Base-by-base conservation (phyloP, 2,797 vertebrate genomes). In the Craterocephalus amniculus region DNA sequence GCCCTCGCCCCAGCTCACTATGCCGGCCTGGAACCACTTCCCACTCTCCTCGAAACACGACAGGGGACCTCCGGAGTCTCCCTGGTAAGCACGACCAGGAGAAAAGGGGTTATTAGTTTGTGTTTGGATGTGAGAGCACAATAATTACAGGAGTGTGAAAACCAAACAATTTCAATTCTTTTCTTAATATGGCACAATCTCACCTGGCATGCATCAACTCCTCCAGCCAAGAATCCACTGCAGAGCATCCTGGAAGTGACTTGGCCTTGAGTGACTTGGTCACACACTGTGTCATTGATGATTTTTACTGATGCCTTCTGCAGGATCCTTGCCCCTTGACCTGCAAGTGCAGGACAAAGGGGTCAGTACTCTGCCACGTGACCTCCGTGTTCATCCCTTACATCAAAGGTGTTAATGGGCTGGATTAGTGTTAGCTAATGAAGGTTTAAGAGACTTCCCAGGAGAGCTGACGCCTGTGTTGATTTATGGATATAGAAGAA, bases 1-100 rank as follows among this genome's bases (percentile, higher is more conserved):
- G 69, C 94, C 94, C 75, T 94, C 94, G 0, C 95, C 95, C 95
- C 95, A 95, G 86, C 95, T 96, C 79, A 95, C 95, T 0, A 96
- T 88, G 26, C 95, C 95, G 0, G 90, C 90, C 91, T 95, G 94
- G 83, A 95, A 95, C 95, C 95, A 96, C 83, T 90, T 94, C 54
- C 92, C 94, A 29, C 85, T 93, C 76, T 94, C 92, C 54, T 94
- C 94, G 0, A 85, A 90, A 72, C 95, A 96, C 7, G 51, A 88
- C 78, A 96, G 86, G 75, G 95, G 94, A 14, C 95, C 95, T 4
- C 95, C 95, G 0, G 95, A 95, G 87, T 95, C 95, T 69, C 95
- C 95, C 95, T 95, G 84, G 36, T 56, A 73, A 72, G 29, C 35
- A 74, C 0, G 0, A 69, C 20, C 16, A 52, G 34, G 56, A 27